These are phyloP conservation scores for Polymixis lichenea DNA, from an alignment of 2,888 invertebrate genomes.

Conservation along the genomic window DNA sequence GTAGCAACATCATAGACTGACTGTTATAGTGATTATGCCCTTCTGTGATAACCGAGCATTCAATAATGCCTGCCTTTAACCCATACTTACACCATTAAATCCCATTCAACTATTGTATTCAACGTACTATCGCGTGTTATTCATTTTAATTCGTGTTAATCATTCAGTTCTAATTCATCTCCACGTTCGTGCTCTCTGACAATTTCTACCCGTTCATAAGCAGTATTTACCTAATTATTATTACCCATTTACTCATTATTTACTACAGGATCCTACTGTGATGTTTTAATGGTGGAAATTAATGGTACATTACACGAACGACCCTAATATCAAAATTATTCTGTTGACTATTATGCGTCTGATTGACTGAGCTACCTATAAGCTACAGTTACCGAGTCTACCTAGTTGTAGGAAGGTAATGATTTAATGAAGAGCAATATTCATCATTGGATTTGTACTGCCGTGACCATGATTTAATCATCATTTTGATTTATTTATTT, in stretches of 20 bases:
- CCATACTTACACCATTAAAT: conserved; percentile 5
- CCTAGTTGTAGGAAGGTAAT: background rate
- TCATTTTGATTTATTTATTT: too few relatives aligned
- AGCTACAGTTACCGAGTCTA: too few relatives aligned
- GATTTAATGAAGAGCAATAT: conserved; percentile 8
- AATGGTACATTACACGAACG: conserved; percentile 26
- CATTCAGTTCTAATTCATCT: background rate
- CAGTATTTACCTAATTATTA: conserved; percentile 27
- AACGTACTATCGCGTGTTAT: conserved; percentile 39
- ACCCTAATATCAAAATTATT: conserved; percentile 40
- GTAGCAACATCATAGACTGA: too few relatives aligned
- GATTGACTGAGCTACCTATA: background rate
- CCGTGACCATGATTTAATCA: too few relatives aligned
- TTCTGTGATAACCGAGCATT: background rate
- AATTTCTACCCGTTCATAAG: conserved; percentile 20
- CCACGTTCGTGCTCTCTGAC: conserved; percentile 39
- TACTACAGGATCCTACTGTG: conserved; percentile 2
- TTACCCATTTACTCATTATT: conserved; percentile 34
- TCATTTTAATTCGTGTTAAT: too few relatives aligned
- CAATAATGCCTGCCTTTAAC: background rate
- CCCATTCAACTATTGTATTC: conserved; percentile 7
- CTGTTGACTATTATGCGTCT: conserved; percentile 20
- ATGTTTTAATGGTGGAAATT: conserved; percentile 15
- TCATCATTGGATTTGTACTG: background rate
- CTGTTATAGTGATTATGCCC: background rate